phyloP scores from a whole-genome alignment of 2,888 invertebrate species.

The Sipha maydis region DNA sequence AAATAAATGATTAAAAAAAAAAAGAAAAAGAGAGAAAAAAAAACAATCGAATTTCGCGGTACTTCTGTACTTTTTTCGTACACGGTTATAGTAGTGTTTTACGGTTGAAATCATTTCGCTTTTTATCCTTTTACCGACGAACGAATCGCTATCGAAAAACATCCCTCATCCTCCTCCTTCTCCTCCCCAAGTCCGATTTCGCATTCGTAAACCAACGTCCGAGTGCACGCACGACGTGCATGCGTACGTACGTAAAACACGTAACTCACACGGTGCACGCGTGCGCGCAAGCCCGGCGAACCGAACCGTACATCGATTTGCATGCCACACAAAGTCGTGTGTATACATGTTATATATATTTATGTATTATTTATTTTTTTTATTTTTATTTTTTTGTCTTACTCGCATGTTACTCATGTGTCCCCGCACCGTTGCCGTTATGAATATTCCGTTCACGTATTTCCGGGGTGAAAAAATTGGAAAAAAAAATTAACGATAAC shows the following conservation, averaged over 20 bases:
- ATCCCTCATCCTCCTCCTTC: background rate
- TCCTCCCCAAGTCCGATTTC: constrained; percentile 28
- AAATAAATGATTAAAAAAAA: background rate
- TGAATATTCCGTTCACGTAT: constrained; percentile 34
- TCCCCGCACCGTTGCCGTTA: background rate
- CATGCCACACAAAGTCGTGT: constrained; percentile 3
- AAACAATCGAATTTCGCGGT: constrained; percentile 20
- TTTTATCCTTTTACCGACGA: background rate
- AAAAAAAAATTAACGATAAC: background rate
- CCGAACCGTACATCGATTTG: constrained; percentile 36
- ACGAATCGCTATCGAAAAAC: constrained; percentile 29
- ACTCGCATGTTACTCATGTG: constrained; percentile 24
- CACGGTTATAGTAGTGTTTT: background rate
- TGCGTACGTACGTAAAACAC: background rate
- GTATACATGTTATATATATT: background rate
- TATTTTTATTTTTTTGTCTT: background rate
- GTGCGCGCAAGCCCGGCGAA: background rate
- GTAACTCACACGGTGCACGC: background rate
- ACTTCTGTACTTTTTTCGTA: background rate
- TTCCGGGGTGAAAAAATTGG: background rate
- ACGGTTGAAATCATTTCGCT: constrained; percentile 31
- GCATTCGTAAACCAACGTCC: constrained; percentile 43
- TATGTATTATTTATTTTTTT: background rate
- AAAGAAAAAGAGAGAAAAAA: background rate
- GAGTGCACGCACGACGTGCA: background rate